Percentiles rank a stretch among this genome's conserved stretches.
phyloP scores from a whole-genome alignment of 2,797 vertebrate genomes.

The Taenioides sp. region DNA sequence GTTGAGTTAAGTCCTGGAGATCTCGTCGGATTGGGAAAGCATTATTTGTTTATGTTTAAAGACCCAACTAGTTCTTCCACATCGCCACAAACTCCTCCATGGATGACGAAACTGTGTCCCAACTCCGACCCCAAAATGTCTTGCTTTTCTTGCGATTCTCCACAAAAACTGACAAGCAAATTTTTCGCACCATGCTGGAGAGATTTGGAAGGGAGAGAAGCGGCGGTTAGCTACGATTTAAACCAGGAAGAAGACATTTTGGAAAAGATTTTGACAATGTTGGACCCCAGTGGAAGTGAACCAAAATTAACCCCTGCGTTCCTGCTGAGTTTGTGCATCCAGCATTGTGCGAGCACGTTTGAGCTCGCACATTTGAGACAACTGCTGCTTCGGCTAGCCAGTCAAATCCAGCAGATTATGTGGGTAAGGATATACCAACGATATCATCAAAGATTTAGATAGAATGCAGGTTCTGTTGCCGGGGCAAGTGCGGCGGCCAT shows the following conservation, averaged over 20 bases:
- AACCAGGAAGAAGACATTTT: slow-evolving; percentile 75
- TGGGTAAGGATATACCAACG: slow-evolving; percentile 69
- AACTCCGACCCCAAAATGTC: slow-evolving; percentile 30
- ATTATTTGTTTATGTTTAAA: slow-evolving; percentile 83
- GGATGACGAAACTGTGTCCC: slow-evolving; percentile 70
- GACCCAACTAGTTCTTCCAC: slow-evolving; percentile 69
- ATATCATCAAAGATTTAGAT: no score
- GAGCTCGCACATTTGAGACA: slow-evolving; percentile 68
- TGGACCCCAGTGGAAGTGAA: slow-evolving; percentile 54
- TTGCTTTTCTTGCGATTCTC: slow-evolving; percentile 63
- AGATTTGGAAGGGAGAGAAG: slow-evolving; percentile 64
- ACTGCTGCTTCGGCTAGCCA: slow-evolving; percentile 73
- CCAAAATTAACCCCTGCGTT: slow-evolving; percentile 76
- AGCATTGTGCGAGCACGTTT: slow-evolving; percentile 68
- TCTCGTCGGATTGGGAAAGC: slow-evolving; percentile 77
- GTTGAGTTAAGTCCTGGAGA: slow-evolving; percentile 74
- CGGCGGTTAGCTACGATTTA: slow-evolving; percentile 62
- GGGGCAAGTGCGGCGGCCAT: no score
- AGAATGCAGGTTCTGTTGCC: no score
- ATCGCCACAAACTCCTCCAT: slow-evolving; percentile 54
- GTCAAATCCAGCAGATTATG: slow-evolving; percentile 71
- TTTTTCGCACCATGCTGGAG: slow-evolving; percentile 51
- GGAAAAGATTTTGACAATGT: slow-evolving; percentile 65
- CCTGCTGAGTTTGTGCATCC: slow-evolving; percentile 78
- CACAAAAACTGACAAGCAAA: slow-evolving; percentile 37